A percentile compares a stretch with the other conserved stretches of the same genome.
These are phyloP conservation scores for Channa maculata DNA, from an alignment of 2,113 vertebrate species.

Conservation along the genomic window DNA sequence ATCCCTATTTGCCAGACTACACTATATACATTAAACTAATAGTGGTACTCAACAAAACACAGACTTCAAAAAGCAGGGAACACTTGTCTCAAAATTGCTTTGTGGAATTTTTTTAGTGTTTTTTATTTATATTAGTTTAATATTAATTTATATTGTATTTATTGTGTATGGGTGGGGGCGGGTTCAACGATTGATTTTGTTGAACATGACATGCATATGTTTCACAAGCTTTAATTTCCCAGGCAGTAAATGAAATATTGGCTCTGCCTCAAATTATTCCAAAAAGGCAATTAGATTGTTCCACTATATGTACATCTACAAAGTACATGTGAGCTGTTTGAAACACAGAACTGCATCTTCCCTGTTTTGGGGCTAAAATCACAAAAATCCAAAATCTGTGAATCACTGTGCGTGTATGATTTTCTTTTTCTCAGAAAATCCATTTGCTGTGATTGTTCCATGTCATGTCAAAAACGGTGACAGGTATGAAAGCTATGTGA, in stretches of 20 bases:
- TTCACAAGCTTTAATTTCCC: neutral
- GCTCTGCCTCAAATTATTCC: neutral
- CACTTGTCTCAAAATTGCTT: no score
- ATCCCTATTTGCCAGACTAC: no score
- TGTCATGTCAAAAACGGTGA: neutral
- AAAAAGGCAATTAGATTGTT: neutral
- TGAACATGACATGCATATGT: neutral
- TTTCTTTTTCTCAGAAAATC: neutral
- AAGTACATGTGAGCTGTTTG: neutral
- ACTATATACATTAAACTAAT: no score
- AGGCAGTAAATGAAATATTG: constrained; percentile 3
- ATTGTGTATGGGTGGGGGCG: no score
- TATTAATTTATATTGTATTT: no score
- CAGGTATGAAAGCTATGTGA: neutral
- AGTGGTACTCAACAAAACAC: no score
- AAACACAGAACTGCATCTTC: neutral
- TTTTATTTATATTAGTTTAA: no score
- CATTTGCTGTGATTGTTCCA: constrained; percentile 5
- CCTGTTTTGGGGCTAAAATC: neutral
- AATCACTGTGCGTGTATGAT: neutral
- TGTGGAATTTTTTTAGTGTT: no score
- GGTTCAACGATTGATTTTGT: neutral
- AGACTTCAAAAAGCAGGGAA: no score
- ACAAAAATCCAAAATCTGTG: neutral
- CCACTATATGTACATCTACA: neutral